Conservation (phyloP, 2,888 invertebrate genomes). For the Caradrina clavipalpis region DNA sequence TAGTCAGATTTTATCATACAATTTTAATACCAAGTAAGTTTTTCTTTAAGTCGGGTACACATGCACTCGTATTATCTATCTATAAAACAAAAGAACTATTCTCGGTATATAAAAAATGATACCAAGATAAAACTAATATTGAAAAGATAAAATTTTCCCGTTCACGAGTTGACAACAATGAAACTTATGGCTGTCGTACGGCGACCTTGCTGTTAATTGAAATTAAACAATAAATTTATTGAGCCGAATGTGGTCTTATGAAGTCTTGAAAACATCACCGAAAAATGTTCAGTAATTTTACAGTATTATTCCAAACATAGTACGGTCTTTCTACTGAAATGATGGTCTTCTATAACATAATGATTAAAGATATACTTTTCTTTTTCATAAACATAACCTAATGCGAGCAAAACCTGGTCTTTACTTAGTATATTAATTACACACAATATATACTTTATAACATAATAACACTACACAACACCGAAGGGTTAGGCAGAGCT, state of each 20-base stretch:
- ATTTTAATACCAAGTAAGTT: slow-evolving; percentile 5
- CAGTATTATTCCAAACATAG: not conserved
- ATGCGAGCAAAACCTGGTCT: not conserved
- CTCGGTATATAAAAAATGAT: slow-evolving; percentile 11
- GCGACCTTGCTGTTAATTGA: slow-evolving; percentile 14
- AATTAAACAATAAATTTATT: slow-evolving; percentile 19
- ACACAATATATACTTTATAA: too few relatives aligned
- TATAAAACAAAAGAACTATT: slow-evolving; percentile 21
- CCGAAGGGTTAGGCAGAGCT: too few relatives aligned
- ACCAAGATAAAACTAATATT: slow-evolving; percentile 1
- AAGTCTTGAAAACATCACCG: not conserved
- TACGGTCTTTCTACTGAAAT: too few relatives aligned
- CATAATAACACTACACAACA: too few relatives aligned
- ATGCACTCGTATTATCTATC: slow-evolving; percentile 1
- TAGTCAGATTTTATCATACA: slow-evolving; percentile 34
- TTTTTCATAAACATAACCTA: not conserved
- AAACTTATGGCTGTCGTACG: slow-evolving; percentile 14
- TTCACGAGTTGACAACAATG: slow-evolving; percentile 25
- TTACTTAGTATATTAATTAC: not conserved
- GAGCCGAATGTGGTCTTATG: not conserved
- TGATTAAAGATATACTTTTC: not conserved
- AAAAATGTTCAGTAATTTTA: not conserved
- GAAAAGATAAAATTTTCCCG: slow-evolving; percentile 12
- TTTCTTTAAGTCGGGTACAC: slow-evolving; percentile 13
- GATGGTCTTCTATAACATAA: not conserved